Conservation (phyloP, 2,888 invertebrate genomes). For the Brenthis daphne region DNA sequence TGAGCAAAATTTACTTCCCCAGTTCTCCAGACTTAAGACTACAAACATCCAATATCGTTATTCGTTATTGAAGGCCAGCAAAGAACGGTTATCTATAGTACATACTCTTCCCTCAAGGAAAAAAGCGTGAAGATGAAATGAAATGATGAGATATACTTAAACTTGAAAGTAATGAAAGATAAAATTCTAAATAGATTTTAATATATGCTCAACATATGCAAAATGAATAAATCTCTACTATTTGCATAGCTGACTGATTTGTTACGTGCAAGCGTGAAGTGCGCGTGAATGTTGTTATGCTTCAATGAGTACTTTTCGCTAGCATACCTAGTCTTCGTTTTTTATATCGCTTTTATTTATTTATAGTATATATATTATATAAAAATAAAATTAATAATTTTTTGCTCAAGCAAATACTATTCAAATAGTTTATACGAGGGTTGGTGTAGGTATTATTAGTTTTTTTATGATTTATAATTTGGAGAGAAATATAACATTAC, state of each 20-base stretch:
- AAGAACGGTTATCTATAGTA: too few relatives aligned
- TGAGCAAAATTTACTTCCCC: too few relatives aligned
- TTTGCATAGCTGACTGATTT: slow-evolving; percentile 32
- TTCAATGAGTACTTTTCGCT: slow-evolving; percentile 32
- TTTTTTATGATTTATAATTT: too few relatives aligned
- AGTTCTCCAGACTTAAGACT: too few relatives aligned
- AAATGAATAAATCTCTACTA: slow-evolving; percentile 21
- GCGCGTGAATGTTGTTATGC: slow-evolving; percentile 32
- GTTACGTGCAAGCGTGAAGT: slow-evolving; percentile 22
- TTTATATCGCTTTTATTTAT: slow-evolving; percentile 23
- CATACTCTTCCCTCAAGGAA: not conserved
- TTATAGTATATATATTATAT: too few relatives aligned
- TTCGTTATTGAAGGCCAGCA: too few relatives aligned
- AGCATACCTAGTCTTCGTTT: slow-evolving; percentile 21
- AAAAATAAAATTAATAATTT: too few relatives aligned
- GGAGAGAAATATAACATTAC: too few relatives aligned
- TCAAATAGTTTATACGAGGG: too few relatives aligned
- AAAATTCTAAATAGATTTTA: slow-evolving; percentile 4
- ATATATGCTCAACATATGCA: slow-evolving; percentile 6
- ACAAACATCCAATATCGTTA: too few relatives aligned
- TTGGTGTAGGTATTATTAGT: too few relatives aligned
- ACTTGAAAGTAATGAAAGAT: not conserved
- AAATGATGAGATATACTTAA: not conserved
- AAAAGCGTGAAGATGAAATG: not conserved
- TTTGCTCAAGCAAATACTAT: too few relatives aligned